Evolutionary conservation across 37 sponge, comb jelly and placozoan genomes (phyloP), one percentile per base, ranked within the genome.

Genomic region (Chondrosia reniformis): DNA sequence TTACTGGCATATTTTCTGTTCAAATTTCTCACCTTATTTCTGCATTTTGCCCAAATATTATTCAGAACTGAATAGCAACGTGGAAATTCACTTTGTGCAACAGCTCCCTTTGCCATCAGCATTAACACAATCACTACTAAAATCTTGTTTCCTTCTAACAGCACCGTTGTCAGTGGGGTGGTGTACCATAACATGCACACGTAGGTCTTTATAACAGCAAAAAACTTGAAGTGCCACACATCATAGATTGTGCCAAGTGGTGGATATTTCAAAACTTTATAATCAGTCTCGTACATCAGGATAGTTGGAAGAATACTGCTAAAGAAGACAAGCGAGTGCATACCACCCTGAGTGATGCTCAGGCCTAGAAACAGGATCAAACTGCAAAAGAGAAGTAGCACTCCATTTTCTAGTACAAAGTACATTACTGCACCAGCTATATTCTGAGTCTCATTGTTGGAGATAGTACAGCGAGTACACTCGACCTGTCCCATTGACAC

Each of bases 261-360:
- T 2, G 76, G 55, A 22, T 22, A 27, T 10, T 44, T 24, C 45
- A 44, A 27, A 27, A 32, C 34, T 30, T 43, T 12, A 17, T 24
- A 38, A 24, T 42, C 78, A 42, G 25, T 38, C 21, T 64, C 45
- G 45, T 66, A 38, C 49, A 27, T 22, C 5, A 79, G 4, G 30
- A 64, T 12, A 64, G 80, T 63, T 2, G 89, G 63, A 13, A 79
- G 43, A 31, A 88, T 65, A 55, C 83, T 84, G 58, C 76, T 75
- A 63, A 80, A 88, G 80, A 88, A 88, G 45, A 88, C 79, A 40
- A 83, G 80, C 2, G 80, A 79, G 21, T 88, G 78, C 44, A 88
- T 75, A 1, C 77, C 67, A 63, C 80, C 80, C 3, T 79, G 73
- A 24, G 81, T 76, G 17, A 69, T 55, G 31, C 67, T 83, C 46